Base-by-base conservation (phyloP, 92 coral and sea anemone genomes). In the Isaurus tuberculatus region DNA sequence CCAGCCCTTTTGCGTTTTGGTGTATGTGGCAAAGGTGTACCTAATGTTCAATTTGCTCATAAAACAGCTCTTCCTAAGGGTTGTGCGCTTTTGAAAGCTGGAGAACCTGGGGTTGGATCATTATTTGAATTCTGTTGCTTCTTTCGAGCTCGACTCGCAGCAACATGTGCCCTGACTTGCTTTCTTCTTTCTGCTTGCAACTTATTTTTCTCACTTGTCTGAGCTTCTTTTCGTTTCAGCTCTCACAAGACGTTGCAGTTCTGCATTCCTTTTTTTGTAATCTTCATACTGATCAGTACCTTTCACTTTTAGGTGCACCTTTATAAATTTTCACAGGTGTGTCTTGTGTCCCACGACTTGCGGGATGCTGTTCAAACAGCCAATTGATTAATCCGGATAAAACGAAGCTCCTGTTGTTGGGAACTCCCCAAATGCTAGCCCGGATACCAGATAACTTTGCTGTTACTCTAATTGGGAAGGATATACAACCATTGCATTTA, bases 31-130 rank as follows among this genome's bases (percentile, higher is more conserved):
- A 79, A 79, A 58, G 84, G 74, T 61, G 46, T 43, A 80, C 32
- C 53, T 46, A 80, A 33, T 67, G 72, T 58, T 65, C 36, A 51
- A 64, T 66, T 79, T 79, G 84, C 84, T 79, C 37, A 75, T 64
- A 75, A 79, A 79, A 79, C 55, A 5, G 84, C 84, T 79, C 84
- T 79, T 79, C 84, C 84, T 79, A 80, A 80, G 85, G 84, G 48
- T 74, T 79, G 85, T 63, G 75, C 73, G 36, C 85, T 80, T 70
- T 65, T 80, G 72, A 65, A 80, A 33, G 85, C 86, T 67, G 86
- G 86, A 51, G 86, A 83, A 83, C 79, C 75, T 70, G 86, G 68
- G 75, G 86, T 65, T 69, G 85, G 85, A 80, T 79, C 84, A 64
- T 79, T 79, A 36, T 79, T 58, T 64, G 84, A 63, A 44, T 80